Base-by-base conservation (phyloP, 2,888 invertebrate species). In the Euproctis similis region DNA sequence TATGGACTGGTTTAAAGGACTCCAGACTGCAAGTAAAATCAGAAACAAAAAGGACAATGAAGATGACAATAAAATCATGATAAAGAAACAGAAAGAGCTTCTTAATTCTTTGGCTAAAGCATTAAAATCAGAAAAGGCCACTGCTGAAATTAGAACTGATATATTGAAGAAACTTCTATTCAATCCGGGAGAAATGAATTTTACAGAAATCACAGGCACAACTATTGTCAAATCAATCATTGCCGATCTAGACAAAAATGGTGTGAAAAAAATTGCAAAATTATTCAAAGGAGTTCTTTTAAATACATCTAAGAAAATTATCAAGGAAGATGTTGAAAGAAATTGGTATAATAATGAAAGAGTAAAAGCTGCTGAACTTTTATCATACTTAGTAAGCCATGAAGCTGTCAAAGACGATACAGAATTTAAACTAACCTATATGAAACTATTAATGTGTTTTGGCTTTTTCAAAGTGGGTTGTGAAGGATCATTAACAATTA, bases 161-260 rank as follows among this genome's bases (percentile, higher is more conserved):
- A 80, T 88, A 3, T 61, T 93, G 18, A 87, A 88, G 31, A 89
- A 88, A 48, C 62, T 93, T 1, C 72, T 92, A 6, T 84, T 91
- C 23, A 77, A 87, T 57, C 91, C 92, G 1, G 92, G 92, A 2
- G 88, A 89, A 51, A 87, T 93, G 36, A 89, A 90, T 66, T 89
- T 93, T 38, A 91, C 92, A 52, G 91, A 91, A 70, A 87, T 89
- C 14, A 91, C 91, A 10, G 87, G 88, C 7, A 87, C 87, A 8
- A 89, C 87, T 47, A 61, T 91, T 24, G 70, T 91, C 0, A 90
- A 89, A 57, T 86, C 88, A 28, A 80, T 92, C 6, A 88, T 88
- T n/a, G 72, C 80, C 1, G 87, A 85, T 59, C 73, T 92, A 33
- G 85, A 87, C 34, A 68, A 66, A 4, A 85, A 86, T 26, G 89